phyloP scores from a whole-genome alignment of 2,113 vertebrate species.

The Toxotes chatareus region DNA sequence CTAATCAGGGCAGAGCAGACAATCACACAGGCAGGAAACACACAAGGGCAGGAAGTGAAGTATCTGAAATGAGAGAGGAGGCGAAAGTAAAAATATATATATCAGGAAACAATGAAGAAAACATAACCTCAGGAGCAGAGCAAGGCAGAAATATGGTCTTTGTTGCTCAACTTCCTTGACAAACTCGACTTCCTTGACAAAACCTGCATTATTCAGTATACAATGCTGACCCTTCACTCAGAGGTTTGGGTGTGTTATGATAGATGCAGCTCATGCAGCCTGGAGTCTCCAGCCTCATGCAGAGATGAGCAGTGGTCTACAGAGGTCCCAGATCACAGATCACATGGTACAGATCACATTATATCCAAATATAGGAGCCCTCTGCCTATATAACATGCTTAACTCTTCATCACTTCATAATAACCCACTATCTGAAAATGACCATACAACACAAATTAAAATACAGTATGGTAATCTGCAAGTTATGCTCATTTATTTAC shows the following conservation, averaged over 20 bases:
- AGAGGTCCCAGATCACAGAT: no score
- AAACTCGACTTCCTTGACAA: neutral
- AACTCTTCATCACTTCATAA: neutral
- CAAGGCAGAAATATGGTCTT: neutral
- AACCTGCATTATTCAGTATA: no score
- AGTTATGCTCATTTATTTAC: conserved; percentile 80
- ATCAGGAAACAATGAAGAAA: no score
- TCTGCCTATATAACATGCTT: neutral
- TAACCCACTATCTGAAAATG: neutral
- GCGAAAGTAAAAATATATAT: no score
- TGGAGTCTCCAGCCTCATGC: neutral
- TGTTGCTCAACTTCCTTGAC: neutral
- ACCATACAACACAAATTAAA: conserved; percentile 41
- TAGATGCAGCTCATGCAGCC: neutral
- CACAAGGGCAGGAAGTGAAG: no score
- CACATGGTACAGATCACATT: no score
- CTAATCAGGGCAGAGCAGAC: no score
- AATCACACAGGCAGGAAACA: no score
- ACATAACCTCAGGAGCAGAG: no score
- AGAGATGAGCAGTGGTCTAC: neutral
- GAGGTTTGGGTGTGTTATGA: neutral
- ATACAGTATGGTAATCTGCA: conserved; percentile 46
- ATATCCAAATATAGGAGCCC: neutral
- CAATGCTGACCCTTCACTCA: no score
- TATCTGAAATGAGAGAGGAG: no score